Evolutionary conservation across 1,140 invertebrate genomes (phyloP), one percentile per base, ranked within the genome.

Genomic region (Trachelipus rathkii): DNA sequence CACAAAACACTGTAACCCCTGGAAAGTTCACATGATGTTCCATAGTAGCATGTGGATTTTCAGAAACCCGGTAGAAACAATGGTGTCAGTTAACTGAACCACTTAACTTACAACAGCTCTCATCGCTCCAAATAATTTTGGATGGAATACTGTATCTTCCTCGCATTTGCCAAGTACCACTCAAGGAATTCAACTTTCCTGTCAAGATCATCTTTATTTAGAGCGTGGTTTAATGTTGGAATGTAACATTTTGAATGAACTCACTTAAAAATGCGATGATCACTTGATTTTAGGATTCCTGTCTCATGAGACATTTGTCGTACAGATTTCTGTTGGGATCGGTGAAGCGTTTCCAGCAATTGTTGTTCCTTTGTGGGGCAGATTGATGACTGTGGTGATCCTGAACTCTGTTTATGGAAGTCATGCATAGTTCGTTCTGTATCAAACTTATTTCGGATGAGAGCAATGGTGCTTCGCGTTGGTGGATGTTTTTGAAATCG

Each of bases 11-110:
- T n/a, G n/a, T n/a, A n/a, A 70, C 3, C 33, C 69, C 69, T 21
- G 69, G 69, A 23, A 70, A 70, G 33, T 70, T 70, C 19, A 24
- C 4, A 70, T 13, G 4, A 13, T 11, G 69, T n/a, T 70, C 15
- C 24, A 70, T 11, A n/a, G 33, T 70, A 70, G 2, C 69, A 70
- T 13, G 69, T 24, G 69, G 69, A 13, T 70, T 70, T 24, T 70
- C 69, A 70, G 69, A 24, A 23, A 11, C 11, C 21, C 68, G 23
- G 21, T 69, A 23, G 21, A 21, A 13, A 13, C 24, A 70, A 13
- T 13, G 19, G 69, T 70, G 69, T n/a, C 33, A 13, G 13, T 70
- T 70, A 4, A 70, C 10, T 70, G 69, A 70, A 70, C 69, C 69
- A 70, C 33, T 11, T 70, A 11, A 70, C 33, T 6, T 70, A 24